Conservation (phyloP, 2,888 invertebrate genomes). For the Ornithoptera priamus region DNA sequence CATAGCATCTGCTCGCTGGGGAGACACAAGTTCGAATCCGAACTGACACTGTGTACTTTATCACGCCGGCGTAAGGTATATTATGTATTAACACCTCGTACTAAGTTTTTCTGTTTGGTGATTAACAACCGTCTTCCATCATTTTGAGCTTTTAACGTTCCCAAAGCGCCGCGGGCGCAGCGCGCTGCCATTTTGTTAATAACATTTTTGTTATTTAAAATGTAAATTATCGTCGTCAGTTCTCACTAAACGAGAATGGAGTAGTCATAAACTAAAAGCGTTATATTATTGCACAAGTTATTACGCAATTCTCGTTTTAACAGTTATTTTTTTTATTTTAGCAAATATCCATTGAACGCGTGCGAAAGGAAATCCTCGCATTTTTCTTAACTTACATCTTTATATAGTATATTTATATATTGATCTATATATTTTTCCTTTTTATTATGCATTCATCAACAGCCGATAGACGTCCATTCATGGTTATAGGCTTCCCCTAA, state of each 20-base stretch:
- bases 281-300: slow-evolving; percentile 11
- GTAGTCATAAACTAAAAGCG: slow-evolving; percentile 22
- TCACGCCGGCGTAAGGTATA: slow-evolving; percentile 28
- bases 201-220: slow-evolving; percentile 35
- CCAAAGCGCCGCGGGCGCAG: slow-evolving; percentile 41
- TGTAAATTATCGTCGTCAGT: slow-evolving; percentile 32
- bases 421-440: too few species aligned
- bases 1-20: slow-evolving; percentile 52
- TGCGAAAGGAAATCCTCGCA: too few species aligned
- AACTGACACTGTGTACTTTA: slow-evolving; percentile 25
- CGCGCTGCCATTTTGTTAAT: slow-evolving; percentile 32
- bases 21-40: slow-evolving; percentile 16
- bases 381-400: too few species aligned
- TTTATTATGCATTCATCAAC: too few species aligned
- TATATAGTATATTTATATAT: too few species aligned
- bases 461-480: too few species aligned
- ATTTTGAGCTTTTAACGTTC: slow-evolving; percentile 46
- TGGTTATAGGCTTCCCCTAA: too few species aligned
- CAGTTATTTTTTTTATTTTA: not conserved
- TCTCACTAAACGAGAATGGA: slow-evolving; percentile 25
- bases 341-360: too few species aligned
- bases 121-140: slow-evolving; percentile 53
- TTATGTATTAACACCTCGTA: slow-evolving; percentile 25
- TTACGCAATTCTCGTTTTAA: not conserved
- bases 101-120: slow-evolving; percentile 46